A percentile compares a stretch with the other conserved stretches of the same genome.
These are phyloP conservation scores for Xenus cinereus DNA, from an alignment of 2,113 vertebrate genomes.

Conservation along the genomic window DNA sequence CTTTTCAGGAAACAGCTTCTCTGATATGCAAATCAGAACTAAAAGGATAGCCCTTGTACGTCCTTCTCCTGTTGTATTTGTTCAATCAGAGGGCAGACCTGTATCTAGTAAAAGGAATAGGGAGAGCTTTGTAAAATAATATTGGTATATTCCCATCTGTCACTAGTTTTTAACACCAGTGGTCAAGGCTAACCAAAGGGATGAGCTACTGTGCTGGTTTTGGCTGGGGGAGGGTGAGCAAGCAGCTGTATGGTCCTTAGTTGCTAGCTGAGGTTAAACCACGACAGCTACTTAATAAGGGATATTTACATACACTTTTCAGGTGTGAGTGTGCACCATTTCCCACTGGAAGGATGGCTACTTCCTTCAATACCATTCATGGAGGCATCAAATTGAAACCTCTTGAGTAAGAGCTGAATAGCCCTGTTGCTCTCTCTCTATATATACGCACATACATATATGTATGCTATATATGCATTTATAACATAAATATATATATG, in stretches of 20 bases:
- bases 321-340: background rate
- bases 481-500: background rate
- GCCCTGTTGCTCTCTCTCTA: background rate
- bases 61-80: background rate
- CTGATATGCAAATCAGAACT: background rate
- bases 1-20: background rate
- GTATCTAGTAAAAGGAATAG: background rate
- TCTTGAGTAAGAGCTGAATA: background rate
- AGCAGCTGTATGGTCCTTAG: background rate
- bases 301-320: background rate
- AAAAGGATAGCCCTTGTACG: background rate
- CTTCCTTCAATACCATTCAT: background rate
- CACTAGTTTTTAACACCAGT: background rate
- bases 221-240: background rate
- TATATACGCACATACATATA: accelerated
- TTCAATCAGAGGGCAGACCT: background rate
- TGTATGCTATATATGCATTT: background rate
- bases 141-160: background rate
- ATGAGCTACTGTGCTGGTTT: background rate
- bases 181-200: background rate
- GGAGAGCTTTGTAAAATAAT: background rate
- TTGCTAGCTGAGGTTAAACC: background rate
- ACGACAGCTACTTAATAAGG: background rate
- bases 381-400: background rate
- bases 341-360: background rate